phyloP scores from a whole-genome alignment of 2,888 invertebrate species.

The Stegana nigrithorax region DNA sequence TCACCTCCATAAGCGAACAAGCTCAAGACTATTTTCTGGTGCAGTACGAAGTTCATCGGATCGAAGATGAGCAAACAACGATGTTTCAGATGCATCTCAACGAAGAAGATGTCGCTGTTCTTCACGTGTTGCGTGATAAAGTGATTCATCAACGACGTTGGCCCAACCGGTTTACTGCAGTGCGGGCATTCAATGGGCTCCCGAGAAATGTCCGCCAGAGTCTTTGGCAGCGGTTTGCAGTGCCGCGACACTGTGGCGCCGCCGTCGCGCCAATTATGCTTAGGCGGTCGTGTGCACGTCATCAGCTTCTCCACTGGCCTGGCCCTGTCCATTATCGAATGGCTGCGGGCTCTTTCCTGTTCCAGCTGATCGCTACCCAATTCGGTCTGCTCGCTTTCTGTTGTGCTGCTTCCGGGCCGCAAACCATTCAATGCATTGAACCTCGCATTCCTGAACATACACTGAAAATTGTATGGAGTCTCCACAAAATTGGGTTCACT shows the following conservation, averaged over 20 bases:
- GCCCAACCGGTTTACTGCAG: neutral
- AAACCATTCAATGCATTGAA: too few relatives aligned
- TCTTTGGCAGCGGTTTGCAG: neutral
- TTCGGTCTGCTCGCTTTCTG: too few relatives aligned
- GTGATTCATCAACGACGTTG: conserved; percentile 1
- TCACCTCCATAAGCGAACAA: conserved; percentile 2
- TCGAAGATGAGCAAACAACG: neutral
- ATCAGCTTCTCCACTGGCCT: too few relatives aligned
- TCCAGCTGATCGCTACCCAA: too few relatives aligned
- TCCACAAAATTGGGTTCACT: too few relatives aligned
- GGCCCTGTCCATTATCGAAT: too few relatives aligned
- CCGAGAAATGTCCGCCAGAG: neutral
- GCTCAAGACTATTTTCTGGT: neutral
- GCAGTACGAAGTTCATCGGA: neutral
- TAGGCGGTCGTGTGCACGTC: too few relatives aligned
- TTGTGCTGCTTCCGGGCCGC: too few relatives aligned
- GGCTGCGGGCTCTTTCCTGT: too few relatives aligned
- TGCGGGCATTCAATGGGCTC: conserved; percentile 1
- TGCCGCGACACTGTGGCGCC: neutral
- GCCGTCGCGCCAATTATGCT: neutral
- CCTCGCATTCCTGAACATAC: too few relatives aligned
- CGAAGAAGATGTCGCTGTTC: neutral
- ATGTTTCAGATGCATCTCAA: neutral
- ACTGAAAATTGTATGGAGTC: too few relatives aligned
- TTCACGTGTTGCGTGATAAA: neutral